These are phyloP conservation scores for Cyclophora albipunctata DNA, from an alignment of 2,888 invertebrate genomes.

Conservation along the genomic window DNA sequence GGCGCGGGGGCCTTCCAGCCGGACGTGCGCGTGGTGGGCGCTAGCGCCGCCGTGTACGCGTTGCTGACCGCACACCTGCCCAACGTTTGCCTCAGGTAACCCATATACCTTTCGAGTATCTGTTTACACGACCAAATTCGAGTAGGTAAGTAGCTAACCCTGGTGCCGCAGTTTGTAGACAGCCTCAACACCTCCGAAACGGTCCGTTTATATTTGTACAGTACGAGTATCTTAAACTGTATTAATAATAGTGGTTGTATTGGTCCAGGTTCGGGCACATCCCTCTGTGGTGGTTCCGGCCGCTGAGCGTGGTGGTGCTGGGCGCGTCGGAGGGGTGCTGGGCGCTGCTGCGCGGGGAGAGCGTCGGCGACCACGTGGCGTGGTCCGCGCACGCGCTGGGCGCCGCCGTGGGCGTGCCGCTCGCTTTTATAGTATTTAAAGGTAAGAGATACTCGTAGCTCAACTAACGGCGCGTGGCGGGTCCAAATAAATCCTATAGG, in stretches of 20 bases:
- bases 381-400: constrained; percentile 84
- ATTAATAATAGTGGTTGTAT: no score
- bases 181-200: no score
- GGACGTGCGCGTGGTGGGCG: constrained; percentile 85
- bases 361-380: constrained; percentile 62
- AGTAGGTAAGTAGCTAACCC: no score
- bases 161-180: no score
- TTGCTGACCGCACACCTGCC: constrained; percentile 90
- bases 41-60: constrained; percentile 93
- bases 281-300: constrained; percentile 72
- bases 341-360: constrained; percentile 35
- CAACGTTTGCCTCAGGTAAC: constrained; percentile 80
- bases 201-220: no score
- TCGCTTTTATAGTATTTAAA: constrained; percentile 76
- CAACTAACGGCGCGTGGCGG: no score
- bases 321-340: constrained; percentile 77
- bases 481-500: no score
- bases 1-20: constrained; percentile 85
- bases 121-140: no score
- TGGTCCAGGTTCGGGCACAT: constrained; percentile 50
- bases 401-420: constrained; percentile 78
- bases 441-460: constrained; percentile 36
- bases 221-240: no score
- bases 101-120: no score
- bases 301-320: constrained; percentile 77